phyloP scores from a whole-genome alignment of 2,888 invertebrate species.

The Drosophila antonietae region DNA sequence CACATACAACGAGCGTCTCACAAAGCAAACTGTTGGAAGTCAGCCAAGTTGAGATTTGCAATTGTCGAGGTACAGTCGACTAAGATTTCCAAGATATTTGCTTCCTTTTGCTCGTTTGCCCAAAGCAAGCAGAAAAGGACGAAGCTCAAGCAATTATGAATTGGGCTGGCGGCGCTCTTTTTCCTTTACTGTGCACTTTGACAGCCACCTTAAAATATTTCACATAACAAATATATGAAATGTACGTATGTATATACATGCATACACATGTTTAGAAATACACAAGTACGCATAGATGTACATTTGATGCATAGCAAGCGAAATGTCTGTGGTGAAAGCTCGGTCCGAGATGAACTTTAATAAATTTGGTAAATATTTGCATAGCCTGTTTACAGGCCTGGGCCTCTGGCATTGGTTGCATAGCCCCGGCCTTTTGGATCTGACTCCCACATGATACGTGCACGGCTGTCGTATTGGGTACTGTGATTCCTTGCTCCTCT shows the following conservation, averaged over 20 bases:
- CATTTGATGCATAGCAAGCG: conserved; percentile 43
- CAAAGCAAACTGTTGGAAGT: conserved; percentile 50
- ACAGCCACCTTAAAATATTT: conserved; percentile 42
- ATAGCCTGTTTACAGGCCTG: conserved; percentile 64
- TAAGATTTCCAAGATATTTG: conserved; percentile 23
- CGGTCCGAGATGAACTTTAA: conserved; percentile 64
- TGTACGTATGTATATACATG: conserved; percentile 1
- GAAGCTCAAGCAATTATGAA: conserved; percentile 55
- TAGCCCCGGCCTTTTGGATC: conserved; percentile 14
- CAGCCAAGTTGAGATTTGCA: conserved; percentile 45
- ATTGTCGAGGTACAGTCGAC: conserved; percentile 46
- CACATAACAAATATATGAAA: conserved; percentile 15
- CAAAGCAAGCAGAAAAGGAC: conserved; percentile 18
- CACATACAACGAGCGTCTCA: conserved; percentile 6
- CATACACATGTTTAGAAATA: neutral
- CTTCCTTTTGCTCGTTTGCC: conserved; percentile 21
- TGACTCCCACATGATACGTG: conserved; percentile 52
- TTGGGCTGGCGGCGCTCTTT: conserved; percentile 37
- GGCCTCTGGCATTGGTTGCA: conserved; percentile 50
- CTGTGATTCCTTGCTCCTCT: conserved; percentile 58
- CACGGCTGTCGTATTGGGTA: conserved; percentile 54
- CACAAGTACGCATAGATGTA: conserved; percentile 13
- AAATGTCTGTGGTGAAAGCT: conserved; percentile 21
- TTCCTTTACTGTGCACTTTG: conserved; percentile 38
- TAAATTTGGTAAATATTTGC: conserved; percentile 72